Evolutionary conservation across 2,113 vertebrate genomes (phyloP).

Genomic region (Tragelaphus strepsiceros): DNA sequence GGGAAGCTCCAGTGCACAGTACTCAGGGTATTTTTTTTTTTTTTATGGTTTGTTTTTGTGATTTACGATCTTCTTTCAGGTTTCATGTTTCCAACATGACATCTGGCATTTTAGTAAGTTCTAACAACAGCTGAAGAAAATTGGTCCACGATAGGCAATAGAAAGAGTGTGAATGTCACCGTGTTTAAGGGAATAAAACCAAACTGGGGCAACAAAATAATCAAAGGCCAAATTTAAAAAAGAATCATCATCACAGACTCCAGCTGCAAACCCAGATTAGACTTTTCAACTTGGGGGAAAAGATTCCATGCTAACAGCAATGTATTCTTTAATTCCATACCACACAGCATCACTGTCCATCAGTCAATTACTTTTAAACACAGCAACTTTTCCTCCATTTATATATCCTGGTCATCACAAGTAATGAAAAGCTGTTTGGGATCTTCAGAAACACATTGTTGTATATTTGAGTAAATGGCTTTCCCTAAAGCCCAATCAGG

Average conservation of each 20-base stretch:
- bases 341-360: not conserved
- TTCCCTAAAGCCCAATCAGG: conserved; percentile 58
- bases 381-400: conserved; percentile 10
- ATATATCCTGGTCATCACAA: conserved; percentile 47
- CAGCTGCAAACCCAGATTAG: not conserved
- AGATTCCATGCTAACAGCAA: not conserved
- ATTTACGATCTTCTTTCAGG: conserved; percentile 66
- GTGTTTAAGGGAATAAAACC: not conserved
- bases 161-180: conserved; percentile 55
- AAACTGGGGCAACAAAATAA: not conserved
- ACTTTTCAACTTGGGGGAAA: not conserved
- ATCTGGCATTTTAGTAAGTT: conserved; percentile 70
- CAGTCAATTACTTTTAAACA: conserved; percentile 50
- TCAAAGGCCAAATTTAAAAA: not conserved
- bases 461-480: conserved; percentile 36
- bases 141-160: conserved; percentile 47
- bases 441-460: conserved; percentile 50
- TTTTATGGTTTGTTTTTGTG: conserved; percentile 56
- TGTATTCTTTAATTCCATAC: conserved; percentile 19
- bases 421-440: conserved; percentile 51
- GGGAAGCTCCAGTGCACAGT: not conserved
- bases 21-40: conserved; percentile 15
- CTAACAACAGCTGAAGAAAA: conserved; percentile 70
- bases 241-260: not conserved
- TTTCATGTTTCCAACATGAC: conserved; percentile 63